Evolutionary conservation across 2,113 vertebrate genomes (phyloP).

Genomic region (Gila orcuttii): DNA sequence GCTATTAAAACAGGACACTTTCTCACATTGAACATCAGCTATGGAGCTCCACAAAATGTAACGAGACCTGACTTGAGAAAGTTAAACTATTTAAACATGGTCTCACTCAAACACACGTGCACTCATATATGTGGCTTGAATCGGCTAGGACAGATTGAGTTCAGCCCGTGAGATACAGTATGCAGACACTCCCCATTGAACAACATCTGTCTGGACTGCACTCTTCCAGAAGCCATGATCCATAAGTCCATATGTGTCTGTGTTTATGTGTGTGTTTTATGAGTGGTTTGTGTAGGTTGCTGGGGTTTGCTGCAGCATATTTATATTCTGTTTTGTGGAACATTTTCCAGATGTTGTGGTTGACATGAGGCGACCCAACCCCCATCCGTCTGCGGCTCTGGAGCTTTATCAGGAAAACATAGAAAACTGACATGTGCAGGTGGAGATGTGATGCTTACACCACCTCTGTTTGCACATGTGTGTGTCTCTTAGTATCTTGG

Average conservation of each 20-base stretch:
- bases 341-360: constrained; percentile 38
- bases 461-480: neutral
- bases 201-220: constrained; percentile 4
- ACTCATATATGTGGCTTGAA: neutral
- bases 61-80: no score
- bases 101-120: neutral
- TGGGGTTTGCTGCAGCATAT: constrained; percentile 57
- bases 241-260: neutral
- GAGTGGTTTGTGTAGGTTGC: constrained; percentile 46
- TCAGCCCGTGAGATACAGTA: neutral
- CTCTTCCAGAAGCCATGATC: constrained; percentile 21
- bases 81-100: no score
- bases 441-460: neutral
- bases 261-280: constrained; percentile 30
- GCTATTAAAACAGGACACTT: no score
- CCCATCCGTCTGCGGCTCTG: neutral
- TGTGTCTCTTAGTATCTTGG: neutral
- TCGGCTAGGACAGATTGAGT: neutral
- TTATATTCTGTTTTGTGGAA: constrained; percentile 49
- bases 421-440: neutral
- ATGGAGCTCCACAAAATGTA: no score
- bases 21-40: no score
- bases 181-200: neutral
- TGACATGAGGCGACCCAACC: constrained; percentile 2
- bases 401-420: neutral